Evolutionary conservation across 2,888 invertebrate genomes (phyloP), one percentile per base, ranked within the genome.

Genomic region (Uloborus plumipes): DNA sequence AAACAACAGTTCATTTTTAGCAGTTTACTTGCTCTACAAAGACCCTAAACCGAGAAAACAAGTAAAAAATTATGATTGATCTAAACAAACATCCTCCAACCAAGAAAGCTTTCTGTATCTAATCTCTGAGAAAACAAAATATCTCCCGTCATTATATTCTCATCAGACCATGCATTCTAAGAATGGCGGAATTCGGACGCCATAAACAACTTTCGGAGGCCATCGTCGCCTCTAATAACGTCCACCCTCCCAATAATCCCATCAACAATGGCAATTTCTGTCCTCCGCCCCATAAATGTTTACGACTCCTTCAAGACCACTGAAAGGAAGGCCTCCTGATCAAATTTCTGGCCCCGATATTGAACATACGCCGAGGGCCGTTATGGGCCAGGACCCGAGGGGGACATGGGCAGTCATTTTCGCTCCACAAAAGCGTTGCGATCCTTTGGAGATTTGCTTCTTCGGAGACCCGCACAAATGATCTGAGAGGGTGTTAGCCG

Each of bases 281-380:
- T 70, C 77, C 58, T 47, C 51, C 15, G 64, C 62, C 64, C 77
- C 77, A 70, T 77, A 77, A 77, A 77, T 77, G 77, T 77, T 77
- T 71, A 71, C 70, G 70, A 77, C 64, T 55, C 67, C 62, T 64
- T 47, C 39, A 49, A 20, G 55, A 11, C 20, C n/a, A 16, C n/a
- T 20, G 53, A 73, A 15, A 15, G 65, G 64, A 47, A 39, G 55
- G 75, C 18, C n/a, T 39, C 14, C 69, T 64, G 66, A 70, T 77
- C 77, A 71, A 71, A 77, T 70, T 77, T 70, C 77, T 55, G 20
- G 64, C 15, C 62, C 55, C 70, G 20, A 53, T 71, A 64, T 71
- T 70, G 64, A 53, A 55, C 70, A 53, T 22, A 65, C 65, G 31
- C 18, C 16, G 47, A 18, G n/a, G 50, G 64, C 77, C 58, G 71